phyloP scores from a whole-genome alignment of 2,113 vertebrate species.

The Nothocercus julius region DNA sequence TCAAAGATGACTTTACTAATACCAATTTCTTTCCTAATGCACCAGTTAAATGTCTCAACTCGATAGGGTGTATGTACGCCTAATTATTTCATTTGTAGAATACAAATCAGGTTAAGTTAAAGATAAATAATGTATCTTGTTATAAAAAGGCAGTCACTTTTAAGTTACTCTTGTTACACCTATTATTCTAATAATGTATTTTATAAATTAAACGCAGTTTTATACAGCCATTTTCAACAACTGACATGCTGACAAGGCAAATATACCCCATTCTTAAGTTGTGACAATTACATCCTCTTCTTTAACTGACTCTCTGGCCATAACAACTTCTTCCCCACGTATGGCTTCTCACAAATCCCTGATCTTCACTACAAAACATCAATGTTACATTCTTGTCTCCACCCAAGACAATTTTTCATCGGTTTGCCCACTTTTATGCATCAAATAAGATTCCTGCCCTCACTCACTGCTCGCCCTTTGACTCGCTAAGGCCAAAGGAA shows the following conservation, averaged over 20 bases:
- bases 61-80: background rate
- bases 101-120: background rate
- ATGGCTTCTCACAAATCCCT: constrained; percentile 6
- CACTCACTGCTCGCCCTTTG: background rate
- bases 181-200: background rate
- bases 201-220: background rate
- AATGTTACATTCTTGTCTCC: constrained; percentile 1
- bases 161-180: background rate
- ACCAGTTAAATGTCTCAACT: background rate
- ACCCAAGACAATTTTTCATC: background rate
- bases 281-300: background rate
- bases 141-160: background rate
- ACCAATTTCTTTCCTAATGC: background rate
- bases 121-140: background rate
- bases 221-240: background rate
- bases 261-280: background rate
- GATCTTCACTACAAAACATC: constrained; percentile 16
- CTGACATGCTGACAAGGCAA: background rate
- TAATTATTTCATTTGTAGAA: background rate
- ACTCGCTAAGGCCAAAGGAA: background rate
- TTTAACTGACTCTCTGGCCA: constrained; percentile 6
- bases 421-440: background rate
- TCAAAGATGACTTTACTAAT: background rate
- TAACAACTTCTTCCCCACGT: constrained; percentile 11
- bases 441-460: background rate